Conservation (phyloP, 2,113 vertebrate genomes). For the Zosterops lateralis region DNA sequence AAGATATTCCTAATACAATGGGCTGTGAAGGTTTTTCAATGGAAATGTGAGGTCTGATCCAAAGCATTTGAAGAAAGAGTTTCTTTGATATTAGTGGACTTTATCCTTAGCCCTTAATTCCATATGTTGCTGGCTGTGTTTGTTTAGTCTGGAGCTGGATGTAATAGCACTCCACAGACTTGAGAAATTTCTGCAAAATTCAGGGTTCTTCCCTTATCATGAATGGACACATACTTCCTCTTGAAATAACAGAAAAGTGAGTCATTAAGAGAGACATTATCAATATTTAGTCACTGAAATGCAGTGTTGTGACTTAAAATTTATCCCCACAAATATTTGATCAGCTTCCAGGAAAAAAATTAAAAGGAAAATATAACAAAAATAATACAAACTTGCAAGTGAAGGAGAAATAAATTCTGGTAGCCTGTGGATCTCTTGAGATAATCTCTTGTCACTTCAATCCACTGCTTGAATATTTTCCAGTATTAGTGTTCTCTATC, state of each 20-base stretch:
- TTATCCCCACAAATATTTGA: constrained; percentile 6
- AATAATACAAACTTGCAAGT: not conserved
- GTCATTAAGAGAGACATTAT: constrained; percentile 12
- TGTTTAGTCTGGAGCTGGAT: constrained; percentile 39
- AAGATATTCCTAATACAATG: not conserved
- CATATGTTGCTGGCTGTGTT: not conserved
- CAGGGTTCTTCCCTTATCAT: constrained; percentile 42
- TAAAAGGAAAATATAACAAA: not conserved
- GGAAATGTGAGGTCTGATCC: not conserved
- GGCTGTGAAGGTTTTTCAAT: not conserved
- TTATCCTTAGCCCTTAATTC: not conserved
- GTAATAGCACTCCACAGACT: constrained; percentile 30
- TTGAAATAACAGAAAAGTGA: constrained; percentile 60
- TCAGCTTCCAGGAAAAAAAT: not conserved
- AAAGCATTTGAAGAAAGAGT: not conserved
- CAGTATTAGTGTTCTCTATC: constrained; percentile 15
- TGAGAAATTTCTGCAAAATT: constrained; percentile 55
- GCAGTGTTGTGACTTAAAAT: constrained; percentile 21
- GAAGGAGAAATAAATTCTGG: constrained; percentile 41
- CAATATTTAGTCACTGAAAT: not conserved
- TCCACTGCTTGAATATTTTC: constrained; percentile 26
- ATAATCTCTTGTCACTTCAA: constrained; percentile 13
- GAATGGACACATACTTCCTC: constrained; percentile 29
- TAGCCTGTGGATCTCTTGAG: constrained; percentile 24
- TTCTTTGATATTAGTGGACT: not conserved